These are phyloP conservation scores for Tyto alba DNA, from an alignment of 2,113 vertebrate genomes.

Conservation along the genomic window DNA sequence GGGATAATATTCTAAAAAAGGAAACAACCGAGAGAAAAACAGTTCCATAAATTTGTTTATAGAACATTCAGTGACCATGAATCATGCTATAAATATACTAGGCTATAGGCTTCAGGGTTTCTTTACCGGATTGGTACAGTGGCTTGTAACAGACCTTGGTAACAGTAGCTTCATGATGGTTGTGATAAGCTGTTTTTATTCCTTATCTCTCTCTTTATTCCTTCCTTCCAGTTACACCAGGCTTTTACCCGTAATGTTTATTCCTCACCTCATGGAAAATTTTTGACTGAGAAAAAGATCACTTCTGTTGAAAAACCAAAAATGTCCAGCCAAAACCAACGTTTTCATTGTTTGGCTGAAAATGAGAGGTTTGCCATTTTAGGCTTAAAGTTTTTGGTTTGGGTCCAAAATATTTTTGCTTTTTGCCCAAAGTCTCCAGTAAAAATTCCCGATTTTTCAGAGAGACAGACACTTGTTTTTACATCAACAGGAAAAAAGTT, in stretches of 20 bases:
- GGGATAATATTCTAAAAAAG: slow-evolving; percentile 46
- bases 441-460: slow-evolving; percentile 49
- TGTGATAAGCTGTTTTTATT: slow-evolving; percentile 42
- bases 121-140: not conserved
- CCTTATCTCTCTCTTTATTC: slow-evolving; percentile 33
- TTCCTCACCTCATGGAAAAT: slow-evolving; percentile 62
- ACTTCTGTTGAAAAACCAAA: slow-evolving; percentile 46
- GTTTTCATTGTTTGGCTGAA: slow-evolving; percentile 57
- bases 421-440: slow-evolving; percentile 44
- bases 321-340: slow-evolving; percentile 63
- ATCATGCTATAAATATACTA: slow-evolving; percentile 65
- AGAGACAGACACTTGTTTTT: slow-evolving; percentile 39
- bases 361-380: slow-evolving; percentile 60
- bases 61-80: slow-evolving; percentile 70
- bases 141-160: slow-evolving; percentile 42
- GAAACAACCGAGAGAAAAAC: slow-evolving; percentile 63
- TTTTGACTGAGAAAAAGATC: slow-evolving; percentile 51
- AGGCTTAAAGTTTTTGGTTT: slow-evolving; percentile 29
- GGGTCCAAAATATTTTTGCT: slow-evolving; percentile 34
- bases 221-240: slow-evolving; percentile 3
- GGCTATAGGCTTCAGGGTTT: slow-evolving; percentile 60
- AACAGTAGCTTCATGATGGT: slow-evolving; percentile 20
- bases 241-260: slow-evolving; percentile 7
- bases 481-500: not conserved
- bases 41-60: slow-evolving; percentile 74